Evolutionary conservation across 2,797 vertebrate genomes (phyloP), one percentile per base, ranked within the genome.

Genomic region (Sitta carolinensis): DNA sequence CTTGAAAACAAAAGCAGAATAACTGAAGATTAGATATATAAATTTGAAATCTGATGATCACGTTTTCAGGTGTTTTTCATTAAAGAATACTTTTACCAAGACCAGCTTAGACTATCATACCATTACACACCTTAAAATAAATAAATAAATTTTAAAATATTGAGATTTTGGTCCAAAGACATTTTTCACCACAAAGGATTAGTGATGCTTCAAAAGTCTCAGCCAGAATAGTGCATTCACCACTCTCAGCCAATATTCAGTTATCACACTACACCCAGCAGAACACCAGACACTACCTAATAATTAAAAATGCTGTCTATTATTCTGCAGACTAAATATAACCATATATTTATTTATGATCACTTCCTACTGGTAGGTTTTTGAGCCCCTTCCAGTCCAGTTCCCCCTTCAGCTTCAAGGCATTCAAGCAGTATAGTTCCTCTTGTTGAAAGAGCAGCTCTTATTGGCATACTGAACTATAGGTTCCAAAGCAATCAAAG

Each of bases 141-240:
- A 68, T 10, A 48, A 50, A 57, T 21, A 34, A 83, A 68, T 27
- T 26, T 1, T 17, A 43, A 75, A 79, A 13, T 21, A 63, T 0
- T 0, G 4, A 34, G 5, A 85, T 45, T 67, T 80, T 0, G 0
- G 38, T 55, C 26, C 2, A 7, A 57, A 67, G 14, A 62, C 7
- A 45, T 22, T 77, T 72, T 80, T 48, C 13, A 9, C 15, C 34
- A 42, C 18, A 48, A 58, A 32, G 7, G 4, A 9, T 50, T 72
- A 40, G 11, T 19, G 7, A 23, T 36, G 18, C 15, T 80, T 83
- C n/a, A 54, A 22, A 43, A 45, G 16, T 36, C 34, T 64, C 36
- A 72, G 3, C 8, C 20, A 45, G 45, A 83, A 55, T 9, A 67
- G 18, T 54, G 5, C 3, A 10, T 36, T 58, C 25, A 66, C 30